Evolutionary conservation across 2,797 vertebrate genomes (phyloP).

Genomic region (Catharus ustulatus): DNA sequence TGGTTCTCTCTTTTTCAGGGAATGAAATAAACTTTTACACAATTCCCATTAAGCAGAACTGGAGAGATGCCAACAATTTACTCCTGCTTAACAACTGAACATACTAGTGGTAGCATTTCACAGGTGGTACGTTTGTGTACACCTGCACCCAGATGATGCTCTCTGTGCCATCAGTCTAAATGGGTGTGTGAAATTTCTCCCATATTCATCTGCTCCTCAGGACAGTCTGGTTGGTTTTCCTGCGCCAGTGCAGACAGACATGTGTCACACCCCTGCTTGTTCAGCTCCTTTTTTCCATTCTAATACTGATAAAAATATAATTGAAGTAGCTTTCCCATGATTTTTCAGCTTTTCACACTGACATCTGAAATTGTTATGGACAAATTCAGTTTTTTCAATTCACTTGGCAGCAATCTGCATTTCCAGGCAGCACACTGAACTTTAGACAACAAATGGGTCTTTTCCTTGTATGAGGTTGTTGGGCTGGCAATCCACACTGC

Average conservation of each 20-base stretch:
- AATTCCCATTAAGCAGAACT: background rate
- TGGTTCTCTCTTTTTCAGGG: background rate
- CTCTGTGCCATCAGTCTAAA: background rate
- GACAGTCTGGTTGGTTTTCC: background rate
- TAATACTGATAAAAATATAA: background rate
- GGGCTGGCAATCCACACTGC: background rate
- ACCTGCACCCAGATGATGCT: background rate
- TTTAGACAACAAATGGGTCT: background rate
- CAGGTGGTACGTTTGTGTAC: background rate
- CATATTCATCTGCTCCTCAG: background rate
- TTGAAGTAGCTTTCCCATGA: background rate
- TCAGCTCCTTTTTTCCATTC: background rate
- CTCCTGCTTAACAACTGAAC: background rate
- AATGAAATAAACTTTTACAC: background rate
- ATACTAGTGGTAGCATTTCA: background rate
- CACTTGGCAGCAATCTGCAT: background rate
- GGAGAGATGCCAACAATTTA: background rate
- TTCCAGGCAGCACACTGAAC: background rate
- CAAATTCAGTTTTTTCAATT: background rate
- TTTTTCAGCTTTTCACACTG: background rate
- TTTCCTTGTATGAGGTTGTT: background rate
- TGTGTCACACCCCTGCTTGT: rapidly evolving
- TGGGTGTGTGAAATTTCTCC: background rate
- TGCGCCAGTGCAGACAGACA: background rate
- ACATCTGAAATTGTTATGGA: background rate